These are phyloP conservation scores for Andrena praecox DNA, from an alignment of 2,888 invertebrate genomes.

Conservation along the genomic window DNA sequence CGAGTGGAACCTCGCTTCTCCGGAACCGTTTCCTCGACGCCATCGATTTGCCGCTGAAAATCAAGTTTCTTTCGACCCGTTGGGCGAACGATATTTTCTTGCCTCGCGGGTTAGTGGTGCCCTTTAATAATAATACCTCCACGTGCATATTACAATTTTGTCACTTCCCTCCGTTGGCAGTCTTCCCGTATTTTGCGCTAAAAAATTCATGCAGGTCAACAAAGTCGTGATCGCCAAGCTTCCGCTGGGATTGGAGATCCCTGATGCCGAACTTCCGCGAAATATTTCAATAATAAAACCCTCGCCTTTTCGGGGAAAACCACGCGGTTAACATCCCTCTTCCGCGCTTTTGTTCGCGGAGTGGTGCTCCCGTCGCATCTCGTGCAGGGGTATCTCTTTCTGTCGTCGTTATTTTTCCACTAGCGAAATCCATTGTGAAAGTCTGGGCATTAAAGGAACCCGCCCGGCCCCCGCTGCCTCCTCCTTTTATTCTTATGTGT, in stretches of 20 bases:
- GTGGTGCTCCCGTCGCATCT: conserved; percentile 36
- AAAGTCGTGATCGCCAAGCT: background rate
- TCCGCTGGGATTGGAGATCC: background rate
- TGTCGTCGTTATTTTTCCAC: conserved; percentile 39
- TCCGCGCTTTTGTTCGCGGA: conserved; percentile 23
- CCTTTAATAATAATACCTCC: too few relatives aligned
- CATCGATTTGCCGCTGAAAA: background rate
- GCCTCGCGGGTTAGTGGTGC: too few relatives aligned
- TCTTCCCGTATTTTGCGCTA: background rate
- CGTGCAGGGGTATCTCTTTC: conserved; percentile 30
- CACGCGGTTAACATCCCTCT: conserved; percentile 36
- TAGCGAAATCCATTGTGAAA: conserved; percentile 48
- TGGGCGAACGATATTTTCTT: too few relatives aligned
- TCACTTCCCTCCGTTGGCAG: background rate
- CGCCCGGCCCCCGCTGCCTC: background rate
- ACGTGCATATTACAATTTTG: background rate
- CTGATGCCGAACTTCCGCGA: background rate
- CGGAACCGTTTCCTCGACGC: background rate
- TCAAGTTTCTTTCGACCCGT: background rate
- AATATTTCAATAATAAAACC: conserved; percentile 36
- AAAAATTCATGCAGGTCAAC: background rate
- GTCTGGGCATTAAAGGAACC: conserved; percentile 18
- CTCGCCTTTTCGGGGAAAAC: conserved; percentile 9
- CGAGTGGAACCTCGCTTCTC: background rate
- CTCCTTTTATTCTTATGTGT: conserved; percentile 9